Evolutionary conservation across 2,888 invertebrate genomes (phyloP).

Genomic region (Drosophila algonquin): DNA sequence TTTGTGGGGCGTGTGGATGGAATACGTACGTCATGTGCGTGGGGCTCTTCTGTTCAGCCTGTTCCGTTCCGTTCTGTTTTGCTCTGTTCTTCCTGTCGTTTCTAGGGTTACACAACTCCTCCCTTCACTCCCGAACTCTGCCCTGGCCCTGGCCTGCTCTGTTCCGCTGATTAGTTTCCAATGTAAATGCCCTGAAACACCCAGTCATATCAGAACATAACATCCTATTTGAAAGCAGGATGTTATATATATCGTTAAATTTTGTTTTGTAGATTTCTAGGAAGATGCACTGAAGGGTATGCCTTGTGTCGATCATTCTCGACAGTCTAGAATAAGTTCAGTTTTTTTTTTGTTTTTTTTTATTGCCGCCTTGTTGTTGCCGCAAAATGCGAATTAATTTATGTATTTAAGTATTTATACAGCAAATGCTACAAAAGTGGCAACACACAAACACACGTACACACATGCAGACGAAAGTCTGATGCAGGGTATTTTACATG

Average conservation of each 20-base stretch:
- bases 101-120: constrained; percentile 5
- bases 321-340: constrained; percentile 7
- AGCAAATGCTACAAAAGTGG: constrained; percentile 15
- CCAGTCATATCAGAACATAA: constrained; percentile 46
- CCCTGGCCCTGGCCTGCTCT: background rate
- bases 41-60: constrained; percentile 9
- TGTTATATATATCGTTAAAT: too few relatives aligned
- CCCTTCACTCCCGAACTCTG: background rate
- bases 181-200: constrained; percentile 20
- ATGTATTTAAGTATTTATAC: constrained; percentile 62
- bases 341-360: background rate
- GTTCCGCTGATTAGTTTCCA: constrained; percentile 36
- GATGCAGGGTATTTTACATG: background rate
- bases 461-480: background rate
- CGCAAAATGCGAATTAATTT: constrained; percentile 66
- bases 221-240: background rate
- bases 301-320: constrained; percentile 24
- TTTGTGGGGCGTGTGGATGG: constrained; percentile 23
- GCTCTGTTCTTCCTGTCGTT: constrained; percentile 25
- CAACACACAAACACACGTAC: constrained; percentile 4
- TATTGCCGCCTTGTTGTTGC: constrained; percentile 18
- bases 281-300: constrained; percentile 10
- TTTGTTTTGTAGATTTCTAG: too few relatives aligned
- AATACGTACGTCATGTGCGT: constrained; percentile 33
- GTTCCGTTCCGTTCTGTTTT: too few relatives aligned